Base-by-base conservation (phyloP, 2,113 vertebrate species). In the Cyanistes caeruleus region DNA sequence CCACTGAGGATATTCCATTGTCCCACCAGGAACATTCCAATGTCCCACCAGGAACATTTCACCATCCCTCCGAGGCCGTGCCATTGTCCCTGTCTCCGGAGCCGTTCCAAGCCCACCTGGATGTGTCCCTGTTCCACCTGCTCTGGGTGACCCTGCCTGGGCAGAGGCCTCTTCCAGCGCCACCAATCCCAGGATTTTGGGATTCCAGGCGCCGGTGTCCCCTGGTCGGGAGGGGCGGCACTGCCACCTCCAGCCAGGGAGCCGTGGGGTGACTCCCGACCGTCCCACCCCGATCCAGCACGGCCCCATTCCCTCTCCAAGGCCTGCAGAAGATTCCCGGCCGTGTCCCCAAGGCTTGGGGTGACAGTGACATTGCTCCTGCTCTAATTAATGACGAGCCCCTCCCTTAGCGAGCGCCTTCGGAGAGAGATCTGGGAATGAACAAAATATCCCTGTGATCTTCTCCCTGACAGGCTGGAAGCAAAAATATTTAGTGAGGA, bases 401-500 rank as follows among this genome's bases (percentile, higher is more conserved):
- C 78, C 73, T 87, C 14, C 90, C 37, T 30, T 80, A 90, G 94
- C 3, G 11, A 96, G 93, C 92, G 65, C 91, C 96, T 83, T 20
- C 22, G 78, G 67, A 94, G 87, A 79, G 80, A 73, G 82, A 95
- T 55, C 87, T 75, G 35, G 92, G 95, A 94, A 94, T 23, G 89
- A 97, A 97, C 96, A 97, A 96, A 97, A 96, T 64, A 96, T 96
- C 95, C 76, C 96, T 97, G 96, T 97, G 96, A 97, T 97, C 95
- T 70, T 53, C 84, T 80, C 74, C 51, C 87, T 77, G 92, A 91
- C 82, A 84, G 68, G 27, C 15, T 83, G 81, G 94, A 68, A 96
- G 88, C 90, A 96, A 60, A 68, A 95, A 75, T 82, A 72, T 93
- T 93, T 89, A 55, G 82, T 15, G 82, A 95, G 82, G 62, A 83